phyloP scores from a whole-genome alignment of 2,113 vertebrate species.

The Callipepla squamata region DNA sequence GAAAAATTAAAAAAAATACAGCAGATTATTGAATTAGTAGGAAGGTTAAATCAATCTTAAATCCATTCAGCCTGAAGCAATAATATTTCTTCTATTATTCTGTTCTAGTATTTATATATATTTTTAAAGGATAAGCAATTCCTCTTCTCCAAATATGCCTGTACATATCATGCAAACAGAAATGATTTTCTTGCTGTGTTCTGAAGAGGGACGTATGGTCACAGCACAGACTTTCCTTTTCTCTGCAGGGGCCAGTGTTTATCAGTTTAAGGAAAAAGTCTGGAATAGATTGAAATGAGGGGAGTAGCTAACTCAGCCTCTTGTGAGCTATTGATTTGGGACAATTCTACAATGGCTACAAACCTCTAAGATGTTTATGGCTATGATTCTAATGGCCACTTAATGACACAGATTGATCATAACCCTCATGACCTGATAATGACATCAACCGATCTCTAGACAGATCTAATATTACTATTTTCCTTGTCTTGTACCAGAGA shows the following conservation, averaged over 20 bases:
- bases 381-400: accelerated
- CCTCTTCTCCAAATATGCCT: not conserved
- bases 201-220: not conserved
- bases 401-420: not conserved
- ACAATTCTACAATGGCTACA: not conserved
- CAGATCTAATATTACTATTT: not conserved
- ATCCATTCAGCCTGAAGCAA: not conserved
- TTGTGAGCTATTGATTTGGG: not conserved
- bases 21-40: not conserved
- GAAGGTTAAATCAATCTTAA: not conserved
- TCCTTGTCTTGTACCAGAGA: not conserved
- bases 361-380: not conserved
- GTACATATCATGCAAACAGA: not conserved
- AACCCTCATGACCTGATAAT: not conserved
- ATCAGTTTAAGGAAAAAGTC: not conserved
- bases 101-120: not conserved
- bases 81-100: not conserved
- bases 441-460: not conserved
- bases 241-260: not conserved
- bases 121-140: not conserved
- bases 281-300: not conserved
- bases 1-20: not conserved
- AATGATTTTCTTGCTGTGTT: not conserved
- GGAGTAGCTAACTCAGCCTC: not conserved
- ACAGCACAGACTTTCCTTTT: not conserved